Conservation (phyloP, 2,888 invertebrate species). For the Drosophila antonietae region DNA sequence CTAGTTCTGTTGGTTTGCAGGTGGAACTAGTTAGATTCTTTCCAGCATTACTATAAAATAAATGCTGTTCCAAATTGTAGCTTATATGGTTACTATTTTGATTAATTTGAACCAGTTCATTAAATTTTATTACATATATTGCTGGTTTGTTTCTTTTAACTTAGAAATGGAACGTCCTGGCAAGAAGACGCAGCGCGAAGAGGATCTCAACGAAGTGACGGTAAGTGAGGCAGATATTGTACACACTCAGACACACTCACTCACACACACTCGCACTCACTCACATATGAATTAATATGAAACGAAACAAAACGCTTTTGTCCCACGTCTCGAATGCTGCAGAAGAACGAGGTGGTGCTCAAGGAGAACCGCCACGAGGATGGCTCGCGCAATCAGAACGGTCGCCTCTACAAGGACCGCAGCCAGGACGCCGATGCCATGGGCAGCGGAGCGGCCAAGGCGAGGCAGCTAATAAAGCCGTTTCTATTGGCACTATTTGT, state of each 20-base stretch:
- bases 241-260: not conserved
- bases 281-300: constrained; percentile 9
- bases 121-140: not conserved
- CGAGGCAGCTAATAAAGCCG: constrained; percentile 63
- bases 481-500: constrained; percentile 68
- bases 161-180: constrained; percentile 84
- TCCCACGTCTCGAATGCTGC: constrained; percentile 1
- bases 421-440: constrained; percentile 67
- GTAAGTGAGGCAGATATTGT: constrained; percentile 73
- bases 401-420: constrained; percentile 83
- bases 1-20: not conserved
- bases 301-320: not conserved
- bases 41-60: not conserved
- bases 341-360: constrained; percentile 82
- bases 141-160: not conserved
- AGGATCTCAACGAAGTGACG: constrained; percentile 85
- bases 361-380: constrained; percentile 84
- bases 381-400: constrained; percentile 83
- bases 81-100: not conserved
- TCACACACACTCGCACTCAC: not conserved
- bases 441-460: constrained; percentile 54
- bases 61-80: not conserved
- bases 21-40: not conserved
- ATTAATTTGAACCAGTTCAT: not conserved
- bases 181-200: constrained; percentile 85